Evolutionary conservation across 2,888 invertebrate genomes (phyloP).

Genomic region (Prenolepis imparis): DNA sequence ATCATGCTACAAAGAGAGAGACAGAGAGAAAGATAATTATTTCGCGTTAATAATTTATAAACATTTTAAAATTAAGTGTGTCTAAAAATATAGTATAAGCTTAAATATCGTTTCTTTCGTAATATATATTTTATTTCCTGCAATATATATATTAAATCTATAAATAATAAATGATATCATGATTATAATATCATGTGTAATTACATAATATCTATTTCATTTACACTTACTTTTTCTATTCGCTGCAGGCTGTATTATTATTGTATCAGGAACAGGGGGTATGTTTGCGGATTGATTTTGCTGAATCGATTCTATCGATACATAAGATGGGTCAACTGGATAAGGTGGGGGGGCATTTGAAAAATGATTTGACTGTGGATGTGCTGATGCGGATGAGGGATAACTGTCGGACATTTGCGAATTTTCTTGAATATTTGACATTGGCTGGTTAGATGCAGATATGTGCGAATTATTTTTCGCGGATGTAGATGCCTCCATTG

Average conservation of each 20-base stretch:
- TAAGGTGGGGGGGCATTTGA: neutral
- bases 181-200: too few species aligned
- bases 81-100: neutral
- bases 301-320: neutral
- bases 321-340: constrained; percentile 1
- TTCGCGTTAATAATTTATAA: neutral
- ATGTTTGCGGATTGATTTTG: neutral
- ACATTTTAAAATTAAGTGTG: neutral
- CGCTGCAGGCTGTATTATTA: neutral
- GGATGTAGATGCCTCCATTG: constrained; percentile 13
- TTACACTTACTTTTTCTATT: constrained; percentile 21
- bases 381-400: neutral
- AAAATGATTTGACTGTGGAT: constrained; percentile 14
- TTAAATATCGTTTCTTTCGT: neutral
- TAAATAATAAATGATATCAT: neutral
- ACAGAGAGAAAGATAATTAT: neutral
- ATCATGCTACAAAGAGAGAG: neutral
- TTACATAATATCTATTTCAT: neutral
- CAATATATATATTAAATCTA: neutral
- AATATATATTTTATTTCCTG: neutral
- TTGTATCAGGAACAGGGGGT: neutral
- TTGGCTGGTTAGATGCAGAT: too few species aligned
- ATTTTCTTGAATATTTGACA: neutral
- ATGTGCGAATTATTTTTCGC: neutral
- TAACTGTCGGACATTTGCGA: neutral